Conservation (phyloP, 2,113 vertebrate species). For the Picathartes gymnocephalus region DNA sequence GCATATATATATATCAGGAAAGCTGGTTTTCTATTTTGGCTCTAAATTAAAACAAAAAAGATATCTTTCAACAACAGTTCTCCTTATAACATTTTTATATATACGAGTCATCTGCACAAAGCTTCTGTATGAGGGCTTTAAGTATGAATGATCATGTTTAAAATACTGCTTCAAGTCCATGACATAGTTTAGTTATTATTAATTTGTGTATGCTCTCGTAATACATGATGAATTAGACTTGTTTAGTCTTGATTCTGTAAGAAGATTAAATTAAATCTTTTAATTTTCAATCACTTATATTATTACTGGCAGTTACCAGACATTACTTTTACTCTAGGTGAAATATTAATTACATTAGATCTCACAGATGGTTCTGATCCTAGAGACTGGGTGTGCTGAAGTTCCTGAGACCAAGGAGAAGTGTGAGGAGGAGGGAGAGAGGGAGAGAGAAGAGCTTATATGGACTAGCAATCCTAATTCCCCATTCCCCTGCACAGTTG, state of each 20-base stretch:
- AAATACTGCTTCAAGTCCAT: not conserved
- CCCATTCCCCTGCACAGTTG: rapidly evolving
- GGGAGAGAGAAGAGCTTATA: not conserved
- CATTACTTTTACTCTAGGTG: not conserved
- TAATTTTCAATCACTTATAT: not conserved
- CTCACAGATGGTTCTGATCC: not conserved
- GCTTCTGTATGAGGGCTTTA: not conserved
- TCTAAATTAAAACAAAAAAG: not conserved
- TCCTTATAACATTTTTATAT: not conserved
- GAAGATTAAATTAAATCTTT: not conserved
- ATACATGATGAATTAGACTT: not conserved
- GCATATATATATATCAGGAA: not conserved
- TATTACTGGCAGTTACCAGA: not conserved
- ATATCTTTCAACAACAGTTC: not conserved
- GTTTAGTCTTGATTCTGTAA: not conserved
- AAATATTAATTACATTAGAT: not conserved
- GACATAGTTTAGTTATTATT: not conserved
- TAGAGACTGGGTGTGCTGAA: not conserved
- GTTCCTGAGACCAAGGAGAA: not conserved
- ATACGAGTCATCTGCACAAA: not conserved
- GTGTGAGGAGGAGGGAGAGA: rapidly evolving
- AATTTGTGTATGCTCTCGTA: not conserved
- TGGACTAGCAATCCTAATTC: not conserved
- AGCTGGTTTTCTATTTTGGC: not conserved
- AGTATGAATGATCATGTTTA: not conserved